A percentile compares a stretch with the other conserved stretches of the same genome.
Conservation (phyloP, 2,113 vertebrate genomes). For the Tragelaphus buxtoni region DNA sequence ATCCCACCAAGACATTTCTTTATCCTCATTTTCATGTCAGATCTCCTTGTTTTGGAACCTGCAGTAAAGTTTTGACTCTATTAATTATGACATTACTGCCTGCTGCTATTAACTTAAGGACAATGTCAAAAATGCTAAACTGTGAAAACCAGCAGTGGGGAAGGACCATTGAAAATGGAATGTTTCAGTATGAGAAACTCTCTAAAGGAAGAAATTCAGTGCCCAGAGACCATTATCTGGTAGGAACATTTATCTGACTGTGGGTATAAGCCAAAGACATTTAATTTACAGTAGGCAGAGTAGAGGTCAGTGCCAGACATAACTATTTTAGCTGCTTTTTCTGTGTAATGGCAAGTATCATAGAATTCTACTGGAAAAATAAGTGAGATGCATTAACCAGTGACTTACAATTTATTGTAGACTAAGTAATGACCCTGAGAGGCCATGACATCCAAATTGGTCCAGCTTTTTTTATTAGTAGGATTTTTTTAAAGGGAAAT, state of each 20-base stretch:
- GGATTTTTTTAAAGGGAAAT: not conserved
- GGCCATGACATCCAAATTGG: not conserved
- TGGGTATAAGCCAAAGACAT: not conserved
- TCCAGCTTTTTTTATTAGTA: not conserved
- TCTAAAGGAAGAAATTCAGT: not conserved
- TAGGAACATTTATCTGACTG: not conserved
- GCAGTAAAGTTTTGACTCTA: not conserved
- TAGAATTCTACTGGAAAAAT: not conserved
- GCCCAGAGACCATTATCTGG: not conserved
- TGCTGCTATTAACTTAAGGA: not conserved
- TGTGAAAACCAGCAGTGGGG: not conserved
- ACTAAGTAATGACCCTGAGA: not conserved
- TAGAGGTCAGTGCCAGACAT: not conserved
- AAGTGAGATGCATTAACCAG: not conserved
- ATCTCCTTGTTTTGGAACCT: not conserved
- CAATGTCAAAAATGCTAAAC: not conserved
- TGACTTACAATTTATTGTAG: not conserved
- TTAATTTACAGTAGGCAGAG: not conserved
- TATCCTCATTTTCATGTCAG: not conserved
- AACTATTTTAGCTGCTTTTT: not conserved
- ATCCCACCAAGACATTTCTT: not conserved
- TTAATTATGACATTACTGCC: not conserved
- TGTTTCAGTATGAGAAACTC: constrained; percentile 10
- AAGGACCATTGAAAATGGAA: not conserved
- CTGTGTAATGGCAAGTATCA: not conserved